phyloP scores from a whole-genome alignment of 2,113 vertebrate genomes.

The Pelecanus crispus region DNA sequence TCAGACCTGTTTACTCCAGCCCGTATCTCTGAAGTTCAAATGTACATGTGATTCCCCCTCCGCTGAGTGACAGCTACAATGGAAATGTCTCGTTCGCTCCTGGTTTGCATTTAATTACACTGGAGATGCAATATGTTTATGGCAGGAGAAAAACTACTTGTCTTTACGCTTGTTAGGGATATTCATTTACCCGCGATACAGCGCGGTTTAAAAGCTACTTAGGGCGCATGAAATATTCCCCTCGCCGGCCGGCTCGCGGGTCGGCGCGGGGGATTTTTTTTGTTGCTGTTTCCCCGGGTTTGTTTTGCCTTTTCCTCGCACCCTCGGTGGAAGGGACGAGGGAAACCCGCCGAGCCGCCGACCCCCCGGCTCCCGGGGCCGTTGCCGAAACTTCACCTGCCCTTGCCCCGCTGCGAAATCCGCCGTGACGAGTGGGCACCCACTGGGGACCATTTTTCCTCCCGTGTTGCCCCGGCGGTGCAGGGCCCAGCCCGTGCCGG shows the following conservation, averaged over 20 bases:
- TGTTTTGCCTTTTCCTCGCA: not conserved
- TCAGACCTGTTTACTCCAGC: constrained; percentile 64
- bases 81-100: constrained; percentile 65
- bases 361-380: not conserved
- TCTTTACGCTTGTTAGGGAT: constrained; percentile 46
- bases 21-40: constrained; percentile 71
- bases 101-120: constrained; percentile 72
- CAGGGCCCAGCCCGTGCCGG: not conserved
- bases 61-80: constrained; percentile 69
- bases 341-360: not conserved
- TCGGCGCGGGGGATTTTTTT: not conserved
- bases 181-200: constrained; percentile 21
- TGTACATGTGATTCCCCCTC: constrained; percentile 50
- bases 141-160: constrained; percentile 63
- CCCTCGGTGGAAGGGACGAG: not conserved
- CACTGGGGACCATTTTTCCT: not conserved
- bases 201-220: constrained; percentile 42
- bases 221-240: not conserved
- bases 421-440: not conserved
- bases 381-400: not conserved
- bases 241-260: not conserved
- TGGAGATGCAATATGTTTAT: constrained; percentile 61
- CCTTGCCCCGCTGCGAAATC: not conserved
- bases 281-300: not conserved
- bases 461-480: not conserved